Evolutionary conservation across 2,888 invertebrate species (phyloP).

Genomic region (Tortrix viridana): DNA sequence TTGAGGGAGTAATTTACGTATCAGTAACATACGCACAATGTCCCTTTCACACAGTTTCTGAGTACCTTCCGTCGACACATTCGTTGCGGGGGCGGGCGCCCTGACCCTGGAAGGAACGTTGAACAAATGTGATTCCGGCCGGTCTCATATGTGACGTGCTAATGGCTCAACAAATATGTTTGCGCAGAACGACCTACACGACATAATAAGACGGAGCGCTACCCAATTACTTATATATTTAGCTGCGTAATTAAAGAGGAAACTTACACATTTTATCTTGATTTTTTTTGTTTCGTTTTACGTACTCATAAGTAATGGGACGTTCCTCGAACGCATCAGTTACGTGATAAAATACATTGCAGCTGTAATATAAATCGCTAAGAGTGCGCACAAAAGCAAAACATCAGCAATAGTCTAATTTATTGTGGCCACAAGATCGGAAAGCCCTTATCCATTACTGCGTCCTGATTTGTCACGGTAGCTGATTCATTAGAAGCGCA

Average conservation of each 20-base stretch:
- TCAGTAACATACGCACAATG: conserved; percentile 12
- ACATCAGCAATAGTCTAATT: conserved; percentile 62
- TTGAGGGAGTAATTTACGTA: conserved; percentile 7
- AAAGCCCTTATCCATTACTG: conserved; percentile 72
- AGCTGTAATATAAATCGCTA: neutral
- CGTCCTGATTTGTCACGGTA: conserved; percentile 76
- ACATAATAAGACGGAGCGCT: conserved; percentile 1
- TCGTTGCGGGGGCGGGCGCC: conserved; percentile 1
- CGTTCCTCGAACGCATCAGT: neutral
- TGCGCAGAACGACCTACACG: neutral
- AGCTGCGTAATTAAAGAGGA: neutral
- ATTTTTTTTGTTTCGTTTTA: neutral
- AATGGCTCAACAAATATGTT: conserved; percentile 27
- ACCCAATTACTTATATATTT: neutral
- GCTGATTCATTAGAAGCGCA: conserved; percentile 77
- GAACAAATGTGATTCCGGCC: conserved; percentile 19
- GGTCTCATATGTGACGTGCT: conserved; percentile 13
- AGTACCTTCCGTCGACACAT: conserved; percentile 15
- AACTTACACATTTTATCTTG: neutral
- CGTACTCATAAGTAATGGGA: neutral
- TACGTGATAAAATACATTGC: neutral
- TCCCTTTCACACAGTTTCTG: conserved; percentile 13
- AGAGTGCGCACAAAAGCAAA: conserved; percentile 48
- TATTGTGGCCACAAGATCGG: conserved; percentile 68
- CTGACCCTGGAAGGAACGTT: conserved; percentile 5